Conservation (phyloP, 2,113 vertebrate species). For the Cheirogaleus medius region DNA sequence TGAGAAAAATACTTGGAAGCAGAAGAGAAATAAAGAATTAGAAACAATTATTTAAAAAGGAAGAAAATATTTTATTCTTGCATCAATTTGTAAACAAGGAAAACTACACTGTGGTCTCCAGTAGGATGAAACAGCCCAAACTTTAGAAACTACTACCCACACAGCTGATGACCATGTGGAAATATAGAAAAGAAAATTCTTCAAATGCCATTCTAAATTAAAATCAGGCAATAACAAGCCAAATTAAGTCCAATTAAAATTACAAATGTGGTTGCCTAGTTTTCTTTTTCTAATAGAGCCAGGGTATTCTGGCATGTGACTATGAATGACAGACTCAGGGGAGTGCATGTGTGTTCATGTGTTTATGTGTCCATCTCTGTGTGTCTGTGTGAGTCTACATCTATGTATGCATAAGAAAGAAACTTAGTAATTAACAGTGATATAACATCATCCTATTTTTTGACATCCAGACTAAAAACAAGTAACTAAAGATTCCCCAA, state of each 20-base stretch:
- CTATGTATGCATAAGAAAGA: neutral
- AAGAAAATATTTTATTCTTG: neutral
- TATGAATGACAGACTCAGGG: neutral
- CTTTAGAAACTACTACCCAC: conserved; percentile 6
- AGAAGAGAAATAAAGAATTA: conserved; percentile 29
- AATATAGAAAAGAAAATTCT: neutral
- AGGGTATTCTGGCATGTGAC: neutral
- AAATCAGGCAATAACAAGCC: neutral
- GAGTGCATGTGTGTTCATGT: neutral
- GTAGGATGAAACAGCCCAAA: neutral
- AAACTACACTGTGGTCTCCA: neutral
- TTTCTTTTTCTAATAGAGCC: neutral
- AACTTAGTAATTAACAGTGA: neutral
- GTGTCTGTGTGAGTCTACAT: neutral
- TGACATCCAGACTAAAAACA: neutral
- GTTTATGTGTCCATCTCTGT: neutral
- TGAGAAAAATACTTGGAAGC: neutral
- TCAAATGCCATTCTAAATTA: neutral
- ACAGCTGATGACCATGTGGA: neutral
- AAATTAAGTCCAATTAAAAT: neutral
- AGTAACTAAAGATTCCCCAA: neutral
- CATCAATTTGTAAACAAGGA: conserved; percentile 23
- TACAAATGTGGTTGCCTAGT: neutral
- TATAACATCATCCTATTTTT: neutral
- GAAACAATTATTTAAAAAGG: neutral